Base-by-base conservation (phyloP, 1,140 invertebrate genomes). In the Pseudomyrmex cubaensis region DNA sequence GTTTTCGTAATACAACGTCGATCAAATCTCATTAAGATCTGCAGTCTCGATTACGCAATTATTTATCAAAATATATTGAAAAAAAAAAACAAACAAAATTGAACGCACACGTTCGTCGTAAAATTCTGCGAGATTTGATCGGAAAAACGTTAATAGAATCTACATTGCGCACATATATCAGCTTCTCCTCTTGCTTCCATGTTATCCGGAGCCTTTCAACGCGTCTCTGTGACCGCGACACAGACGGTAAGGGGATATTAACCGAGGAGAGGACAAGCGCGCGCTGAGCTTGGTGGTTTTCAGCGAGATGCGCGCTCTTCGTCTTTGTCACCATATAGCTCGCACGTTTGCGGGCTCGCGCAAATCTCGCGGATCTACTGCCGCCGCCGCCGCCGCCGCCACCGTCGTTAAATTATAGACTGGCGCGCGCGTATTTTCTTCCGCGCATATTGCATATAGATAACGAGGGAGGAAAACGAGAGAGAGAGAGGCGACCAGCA, bases 391-490 rank as follows among this genome's bases (percentile, higher is more conserved):
- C 20, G 67, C 17, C 66, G 12, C 61, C 61, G 10, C 64, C 52
- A 52, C 15, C 20, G 44, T 15, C 66, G 22, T 15, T 59, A 80
- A 80, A 80, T 80, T 80, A 80, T 72, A 72, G 76, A 80, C 66
- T 57, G 62, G 48, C 20, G 17, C 66, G 66, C n/a, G 17, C 5
- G 13, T 69, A 70, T 80, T 80, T 80, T 72, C 76, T 80, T 72
- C 44, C 66, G 57, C 70, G 66, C 66, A 80, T 80, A 80, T 80
- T 70, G 44, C 76, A 70, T 70, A 72, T 44, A 57, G 76, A 80
- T 80, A 80, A 80, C 76, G 66, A 80, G 76, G 66, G 22, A 59
- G 35, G 0, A 35, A 35, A 7, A 35, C 5, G 35, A 25, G 25
- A 25, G 25, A 25, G 2, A 25, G 0, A 25, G 25, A 25, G 2